Evolutionary conservation across 2,888 invertebrate genomes (phyloP), one percentile per base, ranked within the genome.

Genomic region (Melanophora roralis): DNA sequence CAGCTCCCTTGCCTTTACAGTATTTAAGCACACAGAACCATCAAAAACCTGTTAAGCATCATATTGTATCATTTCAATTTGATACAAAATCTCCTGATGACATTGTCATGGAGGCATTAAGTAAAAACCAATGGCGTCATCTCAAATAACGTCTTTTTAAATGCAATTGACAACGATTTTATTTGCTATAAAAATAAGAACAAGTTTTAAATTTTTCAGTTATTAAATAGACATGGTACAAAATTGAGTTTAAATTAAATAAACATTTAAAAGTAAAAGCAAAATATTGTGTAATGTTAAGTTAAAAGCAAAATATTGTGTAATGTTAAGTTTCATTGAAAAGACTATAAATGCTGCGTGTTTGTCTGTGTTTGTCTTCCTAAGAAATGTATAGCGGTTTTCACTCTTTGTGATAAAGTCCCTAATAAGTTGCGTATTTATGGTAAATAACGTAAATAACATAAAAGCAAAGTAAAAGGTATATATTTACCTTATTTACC

Each of bases 51-150:
- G 53, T 68, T 3, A 86, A 85, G 43, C 78, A 85, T 51, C 73
- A 75, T 47, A 84, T 89, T 23, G 81, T 83, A 74, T 83, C 84
- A 1, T 89, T 89, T 81, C 68, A 47, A 5, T 89, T 89, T 51
- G 85, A 87, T 62, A 86, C 88, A 0, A 85, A 85, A 65, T 89
- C 89, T 0, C 89, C 89, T 1, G 89, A 89, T 78, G 89, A 89
- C 53, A 45, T 86, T 32, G 83, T 89, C 3, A 83, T 88, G 47
- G 83, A 83, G 21, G 80, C 87, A 6, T 64, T 89, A 23, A 82
- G 82, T 14, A 88, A 87, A 81, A 84, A 84, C 19, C 82, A 77
- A 59, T 86, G 86, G 23, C 82, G 79, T 36, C 57, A 79, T 34
- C 78, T 43, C 53, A 57, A 73, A 34, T 73, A 38, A 77, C 11